Percentiles rank a stretch among this genome's conserved stretches.
These are phyloP conservation scores for Cariama cristata DNA, from an alignment of 2,113 vertebrate species.

Conservation along the genomic window DNA sequence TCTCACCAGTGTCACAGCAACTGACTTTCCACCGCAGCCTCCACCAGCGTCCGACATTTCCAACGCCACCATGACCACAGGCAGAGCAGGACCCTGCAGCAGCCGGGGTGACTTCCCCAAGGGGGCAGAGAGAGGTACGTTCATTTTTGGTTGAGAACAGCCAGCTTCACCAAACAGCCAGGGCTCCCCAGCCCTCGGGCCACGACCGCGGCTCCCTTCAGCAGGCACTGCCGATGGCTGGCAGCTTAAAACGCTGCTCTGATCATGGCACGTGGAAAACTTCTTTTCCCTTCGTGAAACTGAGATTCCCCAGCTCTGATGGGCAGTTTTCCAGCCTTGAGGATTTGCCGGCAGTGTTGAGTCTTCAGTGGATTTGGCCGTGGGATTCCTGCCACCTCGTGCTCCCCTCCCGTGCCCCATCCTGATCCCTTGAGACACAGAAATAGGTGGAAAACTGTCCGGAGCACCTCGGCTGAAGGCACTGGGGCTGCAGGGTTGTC, in stretches of 20 bases:
- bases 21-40: neutral
- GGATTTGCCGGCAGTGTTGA: neutral
- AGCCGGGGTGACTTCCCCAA: rapidly evolving
- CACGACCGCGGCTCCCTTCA: neutral
- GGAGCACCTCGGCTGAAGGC: rapidly evolving
- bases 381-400: neutral
- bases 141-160: neutral
- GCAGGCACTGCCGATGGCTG: neutral
- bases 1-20: rapidly evolving
- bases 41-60: neutral
- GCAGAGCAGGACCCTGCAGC: neutral
- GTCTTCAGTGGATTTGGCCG: neutral
- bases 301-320: neutral
- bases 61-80: neutral
- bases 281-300: neutral
- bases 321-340: neutral
- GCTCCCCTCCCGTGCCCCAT: neutral
- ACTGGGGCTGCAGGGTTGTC: neutral
- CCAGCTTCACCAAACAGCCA: neutral
- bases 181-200: neutral
- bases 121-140: rapidly evolving
- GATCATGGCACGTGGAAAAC: neutral
- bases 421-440: neutral
- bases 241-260: neutral
- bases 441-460: neutral